Base-by-base conservation (phyloP, 2,113 vertebrate species). In the Uropsilus gracilis region DNA sequence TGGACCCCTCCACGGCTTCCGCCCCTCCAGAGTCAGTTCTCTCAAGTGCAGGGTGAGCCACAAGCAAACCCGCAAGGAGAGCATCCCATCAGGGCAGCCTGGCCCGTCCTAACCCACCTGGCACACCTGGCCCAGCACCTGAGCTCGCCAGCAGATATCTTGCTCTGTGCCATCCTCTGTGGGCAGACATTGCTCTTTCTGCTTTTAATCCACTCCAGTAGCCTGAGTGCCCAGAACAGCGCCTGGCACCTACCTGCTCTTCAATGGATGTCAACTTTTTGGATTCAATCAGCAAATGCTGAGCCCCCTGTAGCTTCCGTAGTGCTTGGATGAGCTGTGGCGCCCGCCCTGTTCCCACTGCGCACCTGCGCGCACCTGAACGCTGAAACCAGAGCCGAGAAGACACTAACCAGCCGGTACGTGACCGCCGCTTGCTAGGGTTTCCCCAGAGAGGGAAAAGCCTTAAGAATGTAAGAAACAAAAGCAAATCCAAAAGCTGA, bases 251-350 rank as follows among this genome's bases (percentile, higher is more conserved):
- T 4, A 44, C 20, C 1, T 8, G 1, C 20, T 44, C 82, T 80
- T 34, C 28, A 2, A 2, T 0, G 16, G n/a, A 22, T 28, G 42
- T 5, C 39, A 26, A 17, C 42, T 30, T 69, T 11, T 2, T 0
- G 24, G 73, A 68, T 46, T 8, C 24, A 26, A 48, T 22, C 7
- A 3, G 64, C 46, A 73, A 26, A 91, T 9, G 6, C 53, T 8
- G 2, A 90, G 42, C n/a, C 55, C n/a, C n/a, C n/a, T n/a, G n/a
- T n/a, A n/a, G n/a, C n/a, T n/a, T n/a, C n/a, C n/a, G n/a, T n/a
- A n/a, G n/a, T n/a, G n/a, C n/a, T n/a, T n/a, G n/a, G n/a, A n/a
- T n/a, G n/a, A n/a, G n/a, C n/a, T n/a, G n/a, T n/a, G 16, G 22
- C 42, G 8, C n/a, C 66, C 37, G 3, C 4, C 39, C 46, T 13